Base-by-base conservation (phyloP, 2,113 vertebrate species). In the Stigmatopora argus region DNA sequence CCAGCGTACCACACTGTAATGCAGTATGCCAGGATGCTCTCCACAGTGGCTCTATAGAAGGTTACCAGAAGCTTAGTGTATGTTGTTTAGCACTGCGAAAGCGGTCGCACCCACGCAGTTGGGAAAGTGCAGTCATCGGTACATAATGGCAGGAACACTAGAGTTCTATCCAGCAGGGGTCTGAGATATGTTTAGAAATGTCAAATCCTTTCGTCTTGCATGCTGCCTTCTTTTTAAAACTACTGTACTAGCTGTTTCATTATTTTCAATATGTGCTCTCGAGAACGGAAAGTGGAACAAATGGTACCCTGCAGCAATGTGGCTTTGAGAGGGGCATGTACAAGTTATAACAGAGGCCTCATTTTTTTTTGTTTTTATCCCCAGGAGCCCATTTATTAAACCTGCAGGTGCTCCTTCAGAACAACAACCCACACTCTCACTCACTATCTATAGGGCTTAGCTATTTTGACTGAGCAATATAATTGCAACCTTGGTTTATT, bases 211-310 rank as follows among this genome's bases (percentile, higher is more conserved):
- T 84, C 68, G 74, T 69, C 73, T 85, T 77, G 64, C 65, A 73
- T 21, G 18, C 9, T n/a, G 15, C 15, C 23, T 64, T 64, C 69
- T 80, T 80, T 83, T 79, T 76, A 53, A 72, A 18, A 72, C 62
- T 65, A 77, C 75, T 78, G 66, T 56, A 59, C 74, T 78, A 64
- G 83, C 69, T 79, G 70, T 85, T 79, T 45, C 79, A 74, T 87
- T 83, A 81, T 84, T 85, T 79, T 45, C 79, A 74, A 88, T 83
- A 81, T 84, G 66, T n/a, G 72, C 81, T 89, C 80, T 86, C 80
- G 72, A 73, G 74, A 85, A 88, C 75, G 60, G 71, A 68, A 76
- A 89, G 78, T 88, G 77, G 89, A 89, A 78, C 86, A 65, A 84
- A 85, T 86, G 75, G 64, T 77, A 71, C 78, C 87, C 82, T 86